Base-by-base conservation (phyloP, 2,113 vertebrate species). In the Phylloscopus trochiloides region DNA sequence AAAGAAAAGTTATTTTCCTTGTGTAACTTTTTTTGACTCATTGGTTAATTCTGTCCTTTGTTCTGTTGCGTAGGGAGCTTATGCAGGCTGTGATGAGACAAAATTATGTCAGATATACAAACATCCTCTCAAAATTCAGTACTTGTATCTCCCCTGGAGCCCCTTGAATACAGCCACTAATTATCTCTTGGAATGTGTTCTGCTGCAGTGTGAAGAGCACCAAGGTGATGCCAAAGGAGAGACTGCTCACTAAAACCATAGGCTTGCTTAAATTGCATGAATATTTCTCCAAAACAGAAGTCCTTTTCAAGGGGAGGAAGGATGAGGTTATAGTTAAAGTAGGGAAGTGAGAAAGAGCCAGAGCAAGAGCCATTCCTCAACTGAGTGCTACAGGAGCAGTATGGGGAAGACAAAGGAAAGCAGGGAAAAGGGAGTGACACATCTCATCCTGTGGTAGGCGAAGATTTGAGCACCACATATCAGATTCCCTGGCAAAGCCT, bases 111-210 rank as follows among this genome's bases (percentile, higher is more conserved):
- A 89, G 50, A 72, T 51, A 38, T 19, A 76, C 38, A 94, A 61
- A 83, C 47, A 82, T 61, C 86, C 78, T 95, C 90, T 86, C 83
- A 94, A 72, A 88, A 94, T 89, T 78, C 88, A 80, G 36, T 88
- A 28, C 72, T 92, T 3, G 1, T 34, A 3, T 22, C 32, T 71
- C 73, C 63, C 76, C 66, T 51, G 82, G 77, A 97, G 58, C 84
- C 62, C 80, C 94, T 73, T 51, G 34, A 83, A 86, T 80, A 54
- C 77, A 80, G 67, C 71, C 82, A 50, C 72, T 96, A 73, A 86
- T 96, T 95, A 92, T 51, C 91, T 86, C 71, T 58, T 21, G 36
- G 48, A 81, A 84, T 38, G 78, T 3, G 29, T 32, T 95, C 91
- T 88, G 70, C 92, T 91, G 38, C 17, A 31, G 51, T n/a, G 79